Evolutionary conservation across 1,140 invertebrate species (phyloP), one percentile per base, ranked within the genome.

Genomic region (Sinonovacula constricta): DNA sequence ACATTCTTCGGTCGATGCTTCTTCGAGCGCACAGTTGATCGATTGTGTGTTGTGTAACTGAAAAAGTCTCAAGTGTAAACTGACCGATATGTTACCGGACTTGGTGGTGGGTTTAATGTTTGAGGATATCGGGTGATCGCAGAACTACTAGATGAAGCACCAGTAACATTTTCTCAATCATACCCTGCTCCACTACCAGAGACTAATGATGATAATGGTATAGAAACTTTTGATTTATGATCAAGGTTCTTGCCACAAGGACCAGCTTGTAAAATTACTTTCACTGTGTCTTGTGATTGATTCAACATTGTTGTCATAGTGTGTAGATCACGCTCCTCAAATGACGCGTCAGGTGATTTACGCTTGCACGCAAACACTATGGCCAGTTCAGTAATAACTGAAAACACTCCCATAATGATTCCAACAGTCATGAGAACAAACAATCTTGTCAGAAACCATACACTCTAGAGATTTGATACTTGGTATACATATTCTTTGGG

Each of bases 91-190:
- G 95, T 95, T 0, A 95, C 95, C 0, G 97, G 97, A 90, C 95
- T 96, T 1, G 97, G 97, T 3, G 97, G 97, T 45, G 97, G 97
- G 91, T 98, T 97, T 28, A 96, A 91, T 0, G 95, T 95, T 86
- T 96, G 95, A 0, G 96, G 96, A 90, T 96, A 97, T 51, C 89
- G 89, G 2, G 91, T 91, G 77, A 91, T 84, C 74, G 90, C 85
- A 14, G 95, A 95, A 24, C 92, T 93, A 85, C 95, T 95, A 0
- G 95, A 96, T 0, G 91, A 92, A 18, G 95, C 95, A 26, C 95
- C 95, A 18, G 95, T 96, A 12, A 96, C 94, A 80, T 96, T 95
- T 89, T 94, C 94, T 24, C 95, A 92, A 84, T 96, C 95, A 80
- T 95, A 96, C 26, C 83, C 80, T 26, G 82, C 75, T 2, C 78